phyloP scores from a whole-genome alignment of 1,140 invertebrate genomes.

The Stratiolaelaps scimitus region DNA sequence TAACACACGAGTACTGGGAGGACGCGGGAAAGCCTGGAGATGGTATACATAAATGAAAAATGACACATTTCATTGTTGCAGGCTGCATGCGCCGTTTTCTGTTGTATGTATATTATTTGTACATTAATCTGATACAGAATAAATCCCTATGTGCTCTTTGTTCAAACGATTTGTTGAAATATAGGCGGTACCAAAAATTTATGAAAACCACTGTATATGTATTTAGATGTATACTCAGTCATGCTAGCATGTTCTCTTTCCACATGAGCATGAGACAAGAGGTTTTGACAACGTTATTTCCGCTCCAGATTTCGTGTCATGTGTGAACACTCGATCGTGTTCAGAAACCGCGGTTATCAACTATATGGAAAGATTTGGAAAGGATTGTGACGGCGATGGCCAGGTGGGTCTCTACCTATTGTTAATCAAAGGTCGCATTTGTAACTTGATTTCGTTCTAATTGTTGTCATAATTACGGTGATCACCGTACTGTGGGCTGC shows the following conservation, averaged over 20 bases:
- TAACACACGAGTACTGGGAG: constrained; percentile 9
- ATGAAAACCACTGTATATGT: too few relatives aligned
- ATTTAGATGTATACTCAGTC: too few relatives aligned
- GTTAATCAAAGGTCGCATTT: too few relatives aligned
- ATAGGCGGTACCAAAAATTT: too few relatives aligned
- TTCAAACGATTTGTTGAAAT: too few relatives aligned
- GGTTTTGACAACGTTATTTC: too few relatives aligned
- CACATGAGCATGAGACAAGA: too few relatives aligned
- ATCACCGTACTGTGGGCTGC: too few relatives aligned
- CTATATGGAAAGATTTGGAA: neutral
- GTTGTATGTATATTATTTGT: neutral
- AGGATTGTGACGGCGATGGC: constrained; percentile 14
- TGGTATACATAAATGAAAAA: neutral
- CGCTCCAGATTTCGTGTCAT: neutral
- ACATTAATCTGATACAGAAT: too few relatives aligned
- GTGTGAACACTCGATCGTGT: neutral
- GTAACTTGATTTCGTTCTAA: too few relatives aligned
- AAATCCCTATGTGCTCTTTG: neutral
- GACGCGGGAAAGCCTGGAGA: constrained; percentile 5
- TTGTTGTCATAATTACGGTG: too few relatives aligned
- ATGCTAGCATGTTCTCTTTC: too few relatives aligned
- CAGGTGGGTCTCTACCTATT: neutral
- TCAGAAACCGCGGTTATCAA: neutral
- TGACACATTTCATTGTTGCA: neutral
- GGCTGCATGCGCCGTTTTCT: neutral